Percentiles rank a stretch among this genome's conserved stretches.
Conservation (phyloP, 2,113 vertebrate genomes). For the Macquaria ambigua region DNA sequence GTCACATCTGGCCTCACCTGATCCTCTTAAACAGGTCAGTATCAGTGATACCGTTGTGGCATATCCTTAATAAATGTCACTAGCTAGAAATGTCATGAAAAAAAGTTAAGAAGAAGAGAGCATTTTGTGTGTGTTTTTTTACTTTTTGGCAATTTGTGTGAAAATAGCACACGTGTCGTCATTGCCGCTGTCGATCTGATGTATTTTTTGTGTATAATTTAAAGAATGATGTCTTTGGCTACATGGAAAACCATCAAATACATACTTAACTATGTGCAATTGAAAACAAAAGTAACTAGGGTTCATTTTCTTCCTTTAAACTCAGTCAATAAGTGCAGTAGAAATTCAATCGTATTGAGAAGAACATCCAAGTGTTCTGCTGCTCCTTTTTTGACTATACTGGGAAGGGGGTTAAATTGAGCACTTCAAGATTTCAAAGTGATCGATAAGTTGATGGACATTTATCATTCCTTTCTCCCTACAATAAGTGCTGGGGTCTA, state of each 20-base stretch:
- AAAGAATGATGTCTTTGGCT: neutral
- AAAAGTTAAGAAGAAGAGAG: neutral
- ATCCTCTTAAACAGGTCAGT: neutral
- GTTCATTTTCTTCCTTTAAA: constrained; percentile 6
- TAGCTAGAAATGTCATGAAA: neutral
- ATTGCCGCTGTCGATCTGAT: neutral
- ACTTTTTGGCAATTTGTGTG: neutral
- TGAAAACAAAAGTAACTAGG: neutral
- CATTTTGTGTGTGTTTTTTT: neutral
- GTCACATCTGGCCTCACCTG: neutral
- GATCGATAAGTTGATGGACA: neutral
- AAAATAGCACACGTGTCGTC: neutral
- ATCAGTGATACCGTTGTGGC: neutral
- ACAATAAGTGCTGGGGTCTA: neutral
- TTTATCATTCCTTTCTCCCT: neutral
- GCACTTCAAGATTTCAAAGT: neutral
- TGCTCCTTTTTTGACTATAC: neutral
- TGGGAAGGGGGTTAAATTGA: neutral
- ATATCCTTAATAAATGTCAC: neutral
- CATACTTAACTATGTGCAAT: neutral
- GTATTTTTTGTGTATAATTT: neutral
- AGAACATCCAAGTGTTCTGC: neutral
- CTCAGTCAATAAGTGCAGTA: neutral
- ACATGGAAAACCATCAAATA: neutral
- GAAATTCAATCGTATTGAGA: neutral